These are phyloP conservation scores for Montipora efflorescens DNA, from an alignment of 64 coral and sea anemone genomes.

Conservation along the genomic window DNA sequence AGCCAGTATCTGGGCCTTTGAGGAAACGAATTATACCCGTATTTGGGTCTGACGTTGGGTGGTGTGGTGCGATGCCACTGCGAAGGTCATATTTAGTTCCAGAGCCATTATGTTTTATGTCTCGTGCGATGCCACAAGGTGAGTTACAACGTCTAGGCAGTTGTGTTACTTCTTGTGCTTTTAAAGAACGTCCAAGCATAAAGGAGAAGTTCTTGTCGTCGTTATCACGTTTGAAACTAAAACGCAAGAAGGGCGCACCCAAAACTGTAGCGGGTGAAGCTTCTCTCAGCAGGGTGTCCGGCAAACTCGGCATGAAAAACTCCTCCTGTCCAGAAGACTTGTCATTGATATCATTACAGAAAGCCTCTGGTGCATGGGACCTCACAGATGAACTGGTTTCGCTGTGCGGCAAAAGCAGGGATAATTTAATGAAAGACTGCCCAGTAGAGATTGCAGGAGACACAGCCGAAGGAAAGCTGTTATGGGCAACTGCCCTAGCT, in stretches of 20 bases:
- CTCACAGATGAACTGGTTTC: slow-evolving; percentile 45
- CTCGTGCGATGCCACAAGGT: too few species aligned
- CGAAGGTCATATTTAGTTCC: accelerated
- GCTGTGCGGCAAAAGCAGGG: background rate
- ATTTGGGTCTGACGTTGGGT: background rate
- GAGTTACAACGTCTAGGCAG: too few species aligned
- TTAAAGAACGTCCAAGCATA: too few species aligned
- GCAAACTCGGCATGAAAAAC: too few species aligned
- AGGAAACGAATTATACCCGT: background rate
- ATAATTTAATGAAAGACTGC: background rate
- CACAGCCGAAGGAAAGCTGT: slow-evolving; percentile 3
- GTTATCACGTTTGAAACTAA: too few species aligned
- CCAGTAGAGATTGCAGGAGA: background rate
- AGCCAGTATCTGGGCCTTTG: slow-evolving; percentile 25
- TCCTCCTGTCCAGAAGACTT: background rate
- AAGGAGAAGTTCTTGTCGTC: too few species aligned
- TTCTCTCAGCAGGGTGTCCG: too few species aligned
- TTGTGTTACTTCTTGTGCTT: too few species aligned
- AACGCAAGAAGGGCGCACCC: too few species aligned
- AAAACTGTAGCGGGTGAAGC: too few species aligned
- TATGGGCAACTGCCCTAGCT: slow-evolving; percentile 75
- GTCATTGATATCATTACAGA: slow-evolving; percentile 44
- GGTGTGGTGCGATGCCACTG: too few species aligned
- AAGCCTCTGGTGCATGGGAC: slow-evolving; percentile 65
- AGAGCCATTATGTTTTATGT: too few species aligned